Base-by-base conservation (phyloP, 2,888 invertebrate genomes). In the Magallana nippona region DNA sequence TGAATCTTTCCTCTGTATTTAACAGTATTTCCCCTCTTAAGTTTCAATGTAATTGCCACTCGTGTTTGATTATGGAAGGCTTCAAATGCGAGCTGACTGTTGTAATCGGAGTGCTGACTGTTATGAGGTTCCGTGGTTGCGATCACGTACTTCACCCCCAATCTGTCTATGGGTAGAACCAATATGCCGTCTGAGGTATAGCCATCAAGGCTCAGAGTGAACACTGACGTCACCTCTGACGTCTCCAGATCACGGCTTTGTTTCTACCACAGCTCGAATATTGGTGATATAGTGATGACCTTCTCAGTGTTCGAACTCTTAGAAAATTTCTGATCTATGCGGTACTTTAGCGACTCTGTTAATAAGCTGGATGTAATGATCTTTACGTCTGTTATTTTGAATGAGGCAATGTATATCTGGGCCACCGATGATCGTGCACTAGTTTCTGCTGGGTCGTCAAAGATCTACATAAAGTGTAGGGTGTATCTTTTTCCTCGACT, bases 121-220 rank as follows among this genome's bases (percentile, higher is more conserved):
- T 81, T 11, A n/a, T 27, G n/a, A 17, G 81, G 81, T n/a, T 32
- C 55, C 44, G 81, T 81, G 5, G 81, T 32, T 1, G 56, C 17
- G 44, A 81, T 62, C 10, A 81, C 17, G 19, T 81, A 81, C 55
- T 81, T 58, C 0, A 32, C 44, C 13, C 60, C 58, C 13, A 62
- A 10, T 60, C 81, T 81, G 44, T 81, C 81, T 3, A 60, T 81
- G 2, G 81, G 81, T 10, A 81, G 32, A 27, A 81, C 56, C 13
- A 81, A 55, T 17, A 19, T 44, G 19, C 60, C 62, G n/a, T 81
- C 81, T 10, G 58, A 58, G 1, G 81, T 32, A 10, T n/a, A 58
- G 27, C 81, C 81, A n/a, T 81, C 81, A 81, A 62, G 81, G 55
- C 62, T 81, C 17, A 81, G 44, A 27, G 60, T 15, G 1, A 81